Conservation (phyloP, 2,113 vertebrate genomes). For the Laticauda colubrina region DNA sequence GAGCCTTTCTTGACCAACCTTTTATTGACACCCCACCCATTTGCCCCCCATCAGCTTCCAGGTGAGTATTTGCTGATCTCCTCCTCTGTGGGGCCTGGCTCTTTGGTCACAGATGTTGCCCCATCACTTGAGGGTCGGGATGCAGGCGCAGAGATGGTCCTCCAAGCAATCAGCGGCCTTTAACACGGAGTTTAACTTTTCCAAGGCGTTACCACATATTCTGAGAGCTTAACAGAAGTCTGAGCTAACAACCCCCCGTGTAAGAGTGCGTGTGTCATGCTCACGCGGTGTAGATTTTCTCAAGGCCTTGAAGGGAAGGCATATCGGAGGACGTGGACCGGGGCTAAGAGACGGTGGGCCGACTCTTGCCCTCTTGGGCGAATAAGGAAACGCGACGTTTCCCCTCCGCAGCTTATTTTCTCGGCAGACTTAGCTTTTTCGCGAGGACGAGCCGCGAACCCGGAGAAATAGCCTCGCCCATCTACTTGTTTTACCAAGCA, state of each 20-base stretch:
- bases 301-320: not conserved
- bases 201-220: not conserved
- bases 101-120: not conserved
- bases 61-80: not conserved
- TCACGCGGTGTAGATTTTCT: not conserved
- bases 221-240: not conserved
- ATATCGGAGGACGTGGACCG: not conserved
- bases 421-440: not conserved
- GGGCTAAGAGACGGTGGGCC: not conserved
- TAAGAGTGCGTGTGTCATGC: not conserved
- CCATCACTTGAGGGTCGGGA: not conserved
- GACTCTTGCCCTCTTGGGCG: not conserved
- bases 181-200: not conserved
- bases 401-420: not conserved
- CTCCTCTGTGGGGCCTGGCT: not conserved
- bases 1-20: not conserved
- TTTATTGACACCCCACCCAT: not conserved
- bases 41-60: not conserved
- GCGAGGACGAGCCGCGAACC: not conserved
- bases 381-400: not conserved
- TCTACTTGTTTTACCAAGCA: not conserved
- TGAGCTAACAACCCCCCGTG: not conserved
- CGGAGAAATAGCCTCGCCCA: not conserved
- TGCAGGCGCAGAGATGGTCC: not conserved
- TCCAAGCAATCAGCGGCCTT: not conserved